Conservation (phyloP, 2,888 invertebrate species). For the Nowickia ferox region DNA sequence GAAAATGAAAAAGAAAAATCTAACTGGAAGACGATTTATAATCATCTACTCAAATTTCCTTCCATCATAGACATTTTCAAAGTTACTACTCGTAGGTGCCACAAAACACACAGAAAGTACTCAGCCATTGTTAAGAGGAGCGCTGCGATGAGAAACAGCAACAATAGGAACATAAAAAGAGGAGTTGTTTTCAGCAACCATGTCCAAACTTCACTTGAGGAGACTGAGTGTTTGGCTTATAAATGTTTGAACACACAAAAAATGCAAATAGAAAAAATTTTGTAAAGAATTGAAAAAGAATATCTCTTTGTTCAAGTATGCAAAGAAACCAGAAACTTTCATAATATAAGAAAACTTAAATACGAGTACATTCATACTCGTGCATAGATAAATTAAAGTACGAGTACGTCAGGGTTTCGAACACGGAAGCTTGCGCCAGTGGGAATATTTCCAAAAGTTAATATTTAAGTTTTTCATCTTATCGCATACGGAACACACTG, state of each 20-base stretch:
- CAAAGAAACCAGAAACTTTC: conserved; percentile 56
- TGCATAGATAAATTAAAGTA: background rate
- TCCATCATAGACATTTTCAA: conserved; percentile 42
- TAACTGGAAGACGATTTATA: conserved; percentile 43
- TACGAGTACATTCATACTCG: conserved; percentile 10
- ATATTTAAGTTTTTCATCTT: too few species aligned
- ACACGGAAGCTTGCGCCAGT: background rate
- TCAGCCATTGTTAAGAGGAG: conserved; percentile 19
- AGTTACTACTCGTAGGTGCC: conserved; percentile 53
- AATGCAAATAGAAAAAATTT: conserved; percentile 6
- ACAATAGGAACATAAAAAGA: conserved; percentile 8
- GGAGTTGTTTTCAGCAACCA: conserved; percentile 33
- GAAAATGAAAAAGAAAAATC: conserved; percentile 9
- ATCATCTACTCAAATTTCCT: conserved; percentile 50
- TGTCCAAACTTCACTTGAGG: conserved; percentile 59
- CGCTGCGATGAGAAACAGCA: background rate
- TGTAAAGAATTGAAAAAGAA: conserved; percentile 34
- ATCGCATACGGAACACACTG: too few species aligned
- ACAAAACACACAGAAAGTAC: conserved; percentile 49
- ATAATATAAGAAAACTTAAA: conserved; percentile 29
- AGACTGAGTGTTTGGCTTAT: conserved; percentile 61
- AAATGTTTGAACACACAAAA: conserved; percentile 59
- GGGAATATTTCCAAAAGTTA: too few species aligned
- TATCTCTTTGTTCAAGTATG: conserved; percentile 52
- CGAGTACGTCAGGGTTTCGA: background rate